Evolutionary conservation across 2,888 invertebrate genomes (phyloP).

Genomic region (Pseudococcus viburni): DNA sequence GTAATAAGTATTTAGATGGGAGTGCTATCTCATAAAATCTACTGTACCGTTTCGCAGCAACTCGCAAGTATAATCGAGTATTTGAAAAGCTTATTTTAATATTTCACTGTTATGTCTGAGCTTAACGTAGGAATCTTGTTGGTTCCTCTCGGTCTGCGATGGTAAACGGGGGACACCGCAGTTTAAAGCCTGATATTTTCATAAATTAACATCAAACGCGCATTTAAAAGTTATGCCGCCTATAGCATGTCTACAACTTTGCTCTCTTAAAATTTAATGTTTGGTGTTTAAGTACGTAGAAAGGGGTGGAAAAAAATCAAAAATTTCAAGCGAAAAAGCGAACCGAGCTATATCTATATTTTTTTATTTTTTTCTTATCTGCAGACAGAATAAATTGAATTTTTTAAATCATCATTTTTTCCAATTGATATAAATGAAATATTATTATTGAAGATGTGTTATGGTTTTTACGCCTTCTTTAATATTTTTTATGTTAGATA

Average conservation of each 20-base stretch:
- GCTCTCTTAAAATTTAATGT: conserved; percentile 1
- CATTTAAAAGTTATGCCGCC: conserved; percentile 1
- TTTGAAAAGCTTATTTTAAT: not conserved
- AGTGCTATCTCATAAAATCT: not conserved
- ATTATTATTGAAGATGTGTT: not conserved
- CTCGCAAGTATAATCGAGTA: not conserved
- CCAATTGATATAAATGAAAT: not conserved
- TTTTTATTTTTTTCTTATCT: not conserved
- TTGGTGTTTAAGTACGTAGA: not conserved
- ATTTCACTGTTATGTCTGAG: not conserved
- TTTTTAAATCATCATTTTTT: not conserved
- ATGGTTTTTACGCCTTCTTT: not conserved
- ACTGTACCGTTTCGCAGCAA: not conserved
- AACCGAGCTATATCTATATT: not conserved
- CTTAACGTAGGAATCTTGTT: not conserved
- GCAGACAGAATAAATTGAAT: not conserved
- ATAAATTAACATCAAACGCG: conserved; percentile 1
- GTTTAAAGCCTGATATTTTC: not conserved
- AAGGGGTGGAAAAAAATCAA: not conserved
- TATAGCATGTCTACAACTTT: not conserved
- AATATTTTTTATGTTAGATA: not conserved
- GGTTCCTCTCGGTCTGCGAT: not conserved
- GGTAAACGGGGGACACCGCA: not conserved
- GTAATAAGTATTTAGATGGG: not conserved
- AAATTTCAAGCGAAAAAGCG: not conserved